Evolutionary conservation across 2,797 vertebrate species (phyloP), one percentile per base, ranked within the genome.

Genomic region (Novumbra hubbsi): DNA sequence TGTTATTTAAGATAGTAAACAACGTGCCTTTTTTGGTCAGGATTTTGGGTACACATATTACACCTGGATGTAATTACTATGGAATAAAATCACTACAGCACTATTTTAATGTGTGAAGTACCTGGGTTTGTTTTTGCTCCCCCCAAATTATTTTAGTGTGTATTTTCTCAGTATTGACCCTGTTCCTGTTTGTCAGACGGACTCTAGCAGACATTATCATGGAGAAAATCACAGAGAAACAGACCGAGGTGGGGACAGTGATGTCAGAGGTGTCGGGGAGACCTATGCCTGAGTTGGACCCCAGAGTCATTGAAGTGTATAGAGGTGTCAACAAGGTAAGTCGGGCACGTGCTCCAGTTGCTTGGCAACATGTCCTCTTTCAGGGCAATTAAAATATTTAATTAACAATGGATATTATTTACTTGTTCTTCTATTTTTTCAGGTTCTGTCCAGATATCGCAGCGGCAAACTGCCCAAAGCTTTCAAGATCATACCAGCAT

Each of bases 171-270:
- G 5, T 65, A 68, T 66, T 45, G 69, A 1, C 73, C 8, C 4
- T 64, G 34, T 4, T 24, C 49, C 71, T 24, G 60, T 50, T 19
- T 68, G 38, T 4, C 75, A 99, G 98, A 78, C 94, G 93, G 24
- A 99, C 97, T 0, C 91, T 99, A 73, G 98, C 96, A 0, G 98
- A 99, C 78, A 95, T 99, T 73, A 99, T 99, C 84, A 96, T 98
- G 97, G 98, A 98, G 89, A 99, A 98, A 90, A 93, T 99, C 77
- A 99, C 97, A 0, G 98, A 99, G 90, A 99, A 99, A 88, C 95
- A 99, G 91, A 99, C 98, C 0, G 98, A 99, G 83, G 97, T 99
- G 4, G 95, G 95, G 64, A 96, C 95, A 0, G 94, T 93, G 63
- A 94, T 99, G 94, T 99, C 98, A 0, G 98, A 99, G 85, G 66